Percentiles rank a stretch among this genome's conserved stretches.
phyloP scores from a whole-genome alignment of 2,113 vertebrate genomes.

The Chinchilla lanigera region DNA sequence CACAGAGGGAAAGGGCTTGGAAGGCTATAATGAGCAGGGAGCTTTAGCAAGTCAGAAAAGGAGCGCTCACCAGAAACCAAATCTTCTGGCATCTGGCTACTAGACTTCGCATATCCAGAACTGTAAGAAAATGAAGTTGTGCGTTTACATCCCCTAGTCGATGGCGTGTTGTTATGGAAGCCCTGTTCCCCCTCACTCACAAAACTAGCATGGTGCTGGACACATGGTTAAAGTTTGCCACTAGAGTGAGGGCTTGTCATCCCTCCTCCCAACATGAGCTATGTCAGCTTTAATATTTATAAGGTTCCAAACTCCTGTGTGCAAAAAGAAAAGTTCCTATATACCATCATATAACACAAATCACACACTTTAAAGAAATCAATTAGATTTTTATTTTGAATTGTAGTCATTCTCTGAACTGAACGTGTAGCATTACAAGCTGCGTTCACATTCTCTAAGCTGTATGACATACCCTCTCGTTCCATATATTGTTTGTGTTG shows the following conservation, averaged over 20 bases:
- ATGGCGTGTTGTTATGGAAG: not conserved
- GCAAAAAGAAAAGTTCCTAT: not conserved
- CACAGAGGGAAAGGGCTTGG: not conserved
- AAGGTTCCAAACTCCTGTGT: not conserved
- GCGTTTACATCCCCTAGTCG: not conserved
- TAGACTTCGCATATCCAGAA: not conserved
- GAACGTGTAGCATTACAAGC: not conserved
- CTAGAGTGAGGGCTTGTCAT: not conserved
- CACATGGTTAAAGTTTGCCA: not conserved
- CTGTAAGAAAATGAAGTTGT: not conserved
- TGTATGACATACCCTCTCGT: not conserved
- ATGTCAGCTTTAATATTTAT: not conserved
- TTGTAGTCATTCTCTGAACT: not conserved
- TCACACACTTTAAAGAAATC: not conserved
- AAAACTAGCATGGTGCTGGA: not conserved
- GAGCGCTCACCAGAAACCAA: not conserved
- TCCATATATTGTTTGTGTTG: not conserved
- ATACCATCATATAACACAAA: not conserved
- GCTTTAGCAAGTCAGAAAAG: not conserved
- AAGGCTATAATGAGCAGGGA: not conserved
- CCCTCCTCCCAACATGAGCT: constrained; percentile 7
- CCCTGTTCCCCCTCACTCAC: not conserved
- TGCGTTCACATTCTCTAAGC: not conserved
- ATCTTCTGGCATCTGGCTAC: not conserved
- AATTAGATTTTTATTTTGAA: constrained; percentile 25